Evolutionary conservation across 2,888 invertebrate genomes (phyloP), one percentile per base, ranked within the genome.

Genomic region (Hydroisotoma schaefferi): DNA sequence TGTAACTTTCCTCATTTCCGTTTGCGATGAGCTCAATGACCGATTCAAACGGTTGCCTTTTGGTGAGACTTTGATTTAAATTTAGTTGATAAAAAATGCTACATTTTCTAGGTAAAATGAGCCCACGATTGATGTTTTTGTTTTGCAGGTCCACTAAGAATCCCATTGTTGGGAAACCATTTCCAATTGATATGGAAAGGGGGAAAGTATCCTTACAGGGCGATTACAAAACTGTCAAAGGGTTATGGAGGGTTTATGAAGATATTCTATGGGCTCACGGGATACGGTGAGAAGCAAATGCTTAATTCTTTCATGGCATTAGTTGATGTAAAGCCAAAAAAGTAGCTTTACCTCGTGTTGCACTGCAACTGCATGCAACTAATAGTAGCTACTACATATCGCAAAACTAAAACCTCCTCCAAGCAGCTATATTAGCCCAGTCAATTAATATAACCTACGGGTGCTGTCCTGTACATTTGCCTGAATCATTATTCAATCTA

Each of bases 21-120:
- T 61, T 46, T 61, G 61, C 29, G 61, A 61, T 26, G 61, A 61
- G 55, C 46, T 61, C 6, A 61, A 61, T 44, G 61, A 61, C 55
- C 57, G 61, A 27, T 61, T 61, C 33, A 61, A 61, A 23, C 57
- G 61, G 4, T 43, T 58, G 10, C 61, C 61, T 10, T 58, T 61
- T 25, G 61, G 61, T 61, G 54, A 29, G 47, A 22, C n/a, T n/a
- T 23, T 26, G 20, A n/a, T 43, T 33, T 8, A 43, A 18, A 43
- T 43, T 43, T 43, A 8, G 43, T 10, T 43, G 18, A 43, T 6
- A 43, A 43, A 10, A 43, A 43, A 43, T n/a, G 8, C 12, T 6
- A 8, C 47, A 20, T 23, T 47, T 47, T 47, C 8, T 5, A 6
- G 5, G 26, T n/a, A 4, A 47, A 47, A n/a, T 20, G 12, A 47